Base-by-base conservation (phyloP, 2,888 invertebrate species). In the Bugulina stolonifera region DNA sequence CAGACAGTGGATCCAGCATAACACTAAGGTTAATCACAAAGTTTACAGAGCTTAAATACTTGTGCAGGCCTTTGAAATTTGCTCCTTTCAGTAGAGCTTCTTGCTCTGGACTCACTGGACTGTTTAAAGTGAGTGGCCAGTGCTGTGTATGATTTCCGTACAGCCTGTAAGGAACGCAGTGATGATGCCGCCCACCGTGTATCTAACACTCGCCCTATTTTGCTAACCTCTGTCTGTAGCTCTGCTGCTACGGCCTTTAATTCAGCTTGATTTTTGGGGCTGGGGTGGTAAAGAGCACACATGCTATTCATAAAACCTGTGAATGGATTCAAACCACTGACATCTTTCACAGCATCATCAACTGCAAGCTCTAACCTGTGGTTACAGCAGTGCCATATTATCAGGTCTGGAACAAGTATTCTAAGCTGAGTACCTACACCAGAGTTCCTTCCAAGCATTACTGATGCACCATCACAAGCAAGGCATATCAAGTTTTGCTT, bases 391-490 rank as follows among this genome's bases (percentile, higher is more conserved):
- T 57, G 57, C 57, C 57, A 57, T 5, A n/a, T 10, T 5, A 57
- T n/a, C 5, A 57, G 5, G 23, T 25, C 23, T 5, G 57, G 57
- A 25, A 14, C 18, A 18, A 5, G 5, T 5, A 5, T n/a, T n/a
- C 25, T 57, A 18, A 57, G 25, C 23, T 23, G 14, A 5, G 23
- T 5, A 5, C 18, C 5, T n/a, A 57, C 57, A 57, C 57, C 57
- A 14, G 57, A 5, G 5, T 5, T 5, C 5, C 5, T n/a, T 5
- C 57, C 57, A 5, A 57, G 23, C 57, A 57, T 57, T 23, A 57
- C 57, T n/a, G 57, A 57, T n/a, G 57, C 57, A 57, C 57, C 57
- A 57, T 57, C 57, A 57, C n/a, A 57, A 5, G n/a, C 18, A 57
- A 25, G n/a, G 25, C 57, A 18, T n/a, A 57, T 23, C 10, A 57